A percentile compares a stretch with the other conserved stretches of the same genome.
Evolutionary conservation across 53 echinoderm and acorn worm genomes (phyloP).

Genomic region (Hippasteria phrygiana): DNA sequence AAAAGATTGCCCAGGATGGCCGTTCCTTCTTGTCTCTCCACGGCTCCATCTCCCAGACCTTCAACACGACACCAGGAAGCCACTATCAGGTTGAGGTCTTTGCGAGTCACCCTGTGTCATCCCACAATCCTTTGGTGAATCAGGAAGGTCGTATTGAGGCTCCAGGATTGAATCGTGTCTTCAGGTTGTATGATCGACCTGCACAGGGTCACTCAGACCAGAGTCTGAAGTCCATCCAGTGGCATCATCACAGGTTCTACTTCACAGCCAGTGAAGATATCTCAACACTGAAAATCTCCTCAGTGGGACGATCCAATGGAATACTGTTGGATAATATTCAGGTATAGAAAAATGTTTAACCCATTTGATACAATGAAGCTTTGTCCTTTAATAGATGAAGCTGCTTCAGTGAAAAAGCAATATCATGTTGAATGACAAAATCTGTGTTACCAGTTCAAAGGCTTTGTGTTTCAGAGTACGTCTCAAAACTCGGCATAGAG

Average conservation of each 20-base stretch:
- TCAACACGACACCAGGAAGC: constrained; percentile 39
- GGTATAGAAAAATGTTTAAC: constrained; percentile 10
- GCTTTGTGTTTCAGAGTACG: no score
- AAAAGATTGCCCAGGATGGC: constrained; percentile 26
- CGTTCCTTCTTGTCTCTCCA: constrained; percentile 33
- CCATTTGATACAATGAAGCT: no score
- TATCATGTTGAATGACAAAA: no score
- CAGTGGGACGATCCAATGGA: constrained; percentile 53
- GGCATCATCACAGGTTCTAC: constrained; percentile 62
- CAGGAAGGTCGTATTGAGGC: constrained; percentile 66
- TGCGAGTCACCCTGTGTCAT: constrained; percentile 23
- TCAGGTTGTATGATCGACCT: constrained; percentile 46
- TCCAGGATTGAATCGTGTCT: constrained; percentile 60
- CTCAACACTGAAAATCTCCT: constrained; percentile 40
- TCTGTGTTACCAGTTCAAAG: no score
- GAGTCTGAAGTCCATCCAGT: constrained; percentile 8
- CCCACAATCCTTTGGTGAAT: constrained; percentile 36
- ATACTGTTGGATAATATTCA: constrained; percentile 45
- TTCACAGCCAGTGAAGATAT: constrained; percentile 56
- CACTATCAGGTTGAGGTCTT: constrained; percentile 45
- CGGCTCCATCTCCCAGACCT: constrained; percentile 43
- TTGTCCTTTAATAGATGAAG: no score
- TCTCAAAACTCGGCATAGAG: no score
- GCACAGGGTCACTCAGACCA: constrained; percentile 3
- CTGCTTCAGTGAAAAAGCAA: no score